Conservation (phyloP, 2,888 invertebrate species). For the Leptopterna dolabrata region DNA sequence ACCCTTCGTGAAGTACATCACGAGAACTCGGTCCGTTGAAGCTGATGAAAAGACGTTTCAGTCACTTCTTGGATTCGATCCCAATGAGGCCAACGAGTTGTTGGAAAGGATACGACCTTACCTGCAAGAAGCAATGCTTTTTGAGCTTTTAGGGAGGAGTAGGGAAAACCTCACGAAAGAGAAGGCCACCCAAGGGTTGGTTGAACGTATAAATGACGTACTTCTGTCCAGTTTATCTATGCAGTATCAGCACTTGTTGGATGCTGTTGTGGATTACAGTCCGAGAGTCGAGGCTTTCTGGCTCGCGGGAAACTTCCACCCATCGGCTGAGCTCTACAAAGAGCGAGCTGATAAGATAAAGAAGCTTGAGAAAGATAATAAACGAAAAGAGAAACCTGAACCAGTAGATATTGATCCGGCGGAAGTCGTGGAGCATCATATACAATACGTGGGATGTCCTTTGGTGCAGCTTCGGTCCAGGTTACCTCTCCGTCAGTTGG, state of each 20-base stretch:
- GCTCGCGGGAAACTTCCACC: conserved; percentile 80
- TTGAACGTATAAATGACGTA: conserved; percentile 78
- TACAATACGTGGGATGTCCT: conserved; percentile 80
- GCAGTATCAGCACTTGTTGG: conserved; percentile 73
- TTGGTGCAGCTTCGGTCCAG: conserved; percentile 74
- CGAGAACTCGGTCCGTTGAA: conserved; percentile 79
- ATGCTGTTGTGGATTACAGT: conserved; percentile 77
- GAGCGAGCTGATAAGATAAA: conserved; percentile 57
- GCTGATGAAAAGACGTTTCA: conserved; percentile 71
- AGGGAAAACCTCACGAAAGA: conserved; percentile 67
- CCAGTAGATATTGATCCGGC: conserved; percentile 68
- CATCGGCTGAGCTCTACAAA: conserved; percentile 67
- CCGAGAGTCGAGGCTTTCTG: conserved; percentile 89
- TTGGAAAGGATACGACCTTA: conserved; percentile 71
- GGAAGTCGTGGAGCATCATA: conserved; percentile 73
- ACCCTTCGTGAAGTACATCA: conserved; percentile 78
- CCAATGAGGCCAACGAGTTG: conserved; percentile 68
- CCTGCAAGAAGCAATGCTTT: conserved; percentile 75
- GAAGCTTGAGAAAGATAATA: conserved; percentile 53
- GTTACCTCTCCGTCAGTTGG: conserved; percentile 52
- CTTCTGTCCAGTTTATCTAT: conserved; percentile 73
- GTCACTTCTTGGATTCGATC: conserved; percentile 63
- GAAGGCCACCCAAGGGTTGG: conserved; percentile 68
- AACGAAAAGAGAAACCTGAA: conserved; percentile 23
- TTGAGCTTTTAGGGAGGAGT: conserved; percentile 68